These are phyloP conservation scores for Pollenia amentaria DNA, from an alignment of 2,888 invertebrate genomes.

Conservation along the genomic window DNA sequence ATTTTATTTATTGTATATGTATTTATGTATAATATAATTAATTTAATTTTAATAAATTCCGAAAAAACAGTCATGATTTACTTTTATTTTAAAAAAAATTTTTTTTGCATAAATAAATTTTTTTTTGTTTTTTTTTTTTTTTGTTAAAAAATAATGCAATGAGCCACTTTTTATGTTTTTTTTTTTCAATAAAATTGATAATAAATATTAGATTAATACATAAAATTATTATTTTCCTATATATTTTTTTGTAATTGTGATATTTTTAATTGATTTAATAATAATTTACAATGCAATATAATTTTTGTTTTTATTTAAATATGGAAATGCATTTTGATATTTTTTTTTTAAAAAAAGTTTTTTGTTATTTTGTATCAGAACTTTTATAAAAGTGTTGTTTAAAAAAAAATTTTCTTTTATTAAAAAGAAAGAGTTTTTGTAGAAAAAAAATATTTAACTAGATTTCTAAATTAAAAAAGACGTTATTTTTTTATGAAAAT, in stretches of 20 bases:
- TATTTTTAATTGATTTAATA: slow-evolving; percentile 45
- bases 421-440: too few species aligned
- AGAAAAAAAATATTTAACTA: too few species aligned
- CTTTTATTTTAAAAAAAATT: slow-evolving; percentile 67
- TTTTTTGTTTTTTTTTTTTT: too few species aligned
- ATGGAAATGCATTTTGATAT: too few species aligned
- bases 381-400: not conserved
- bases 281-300: slow-evolving; percentile 57
- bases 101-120: slow-evolving; percentile 48
- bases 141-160: slow-evolving; percentile 77
- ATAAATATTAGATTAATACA: slow-evolving; percentile 51
- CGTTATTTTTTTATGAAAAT: too few species aligned
- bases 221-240: slow-evolving; percentile 50
- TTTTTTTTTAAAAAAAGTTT: not conserved
- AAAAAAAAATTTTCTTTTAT: not conserved
- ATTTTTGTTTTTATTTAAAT: not conserved
- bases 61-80: slow-evolving; percentile 80
- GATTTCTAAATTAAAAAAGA: too few species aligned
- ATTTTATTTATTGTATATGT: slow-evolving; percentile 34
- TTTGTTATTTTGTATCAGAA: not conserved
- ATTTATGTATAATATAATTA: slow-evolving; percentile 54
- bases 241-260: slow-evolving; percentile 48
- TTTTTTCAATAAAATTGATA: slow-evolving; percentile 42
- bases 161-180: slow-evolving; percentile 79
- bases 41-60: slow-evolving; percentile 70